Evolutionary conservation across 2,797 vertebrate genomes (phyloP).

Genomic region (Molossus molossus): DNA sequence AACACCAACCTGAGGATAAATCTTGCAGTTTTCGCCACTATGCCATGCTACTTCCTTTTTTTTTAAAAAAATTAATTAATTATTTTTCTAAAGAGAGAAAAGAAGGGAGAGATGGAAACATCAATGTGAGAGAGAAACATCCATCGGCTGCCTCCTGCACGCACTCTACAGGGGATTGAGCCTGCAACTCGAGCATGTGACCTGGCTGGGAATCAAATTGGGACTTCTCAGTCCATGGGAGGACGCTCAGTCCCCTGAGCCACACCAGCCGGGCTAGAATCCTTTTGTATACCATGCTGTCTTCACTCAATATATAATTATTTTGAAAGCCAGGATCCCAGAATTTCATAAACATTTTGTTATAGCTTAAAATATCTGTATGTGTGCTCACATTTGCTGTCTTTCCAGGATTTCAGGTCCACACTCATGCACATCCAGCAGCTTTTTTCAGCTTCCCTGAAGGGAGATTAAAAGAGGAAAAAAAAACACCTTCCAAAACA

Average conservation of each 20-base stretch:
- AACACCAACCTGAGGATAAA: not conserved
- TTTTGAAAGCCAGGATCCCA: constrained; percentile 52
- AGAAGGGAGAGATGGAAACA: too few species aligned
- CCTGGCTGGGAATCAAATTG: too few species aligned
- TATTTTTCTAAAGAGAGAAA: too few species aligned
- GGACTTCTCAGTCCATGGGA: too few species aligned
- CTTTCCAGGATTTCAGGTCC: not conserved
- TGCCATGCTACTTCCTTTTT: not conserved
- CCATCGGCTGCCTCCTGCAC: too few species aligned
- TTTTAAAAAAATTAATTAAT: too few species aligned
- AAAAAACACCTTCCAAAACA: constrained; percentile 70
- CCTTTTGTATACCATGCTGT: not conserved
- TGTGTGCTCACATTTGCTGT: not conserved
- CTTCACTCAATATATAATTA: not conserved
- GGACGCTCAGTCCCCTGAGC: too few species aligned
- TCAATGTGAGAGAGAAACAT: too few species aligned
- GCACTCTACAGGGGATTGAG: too few species aligned
- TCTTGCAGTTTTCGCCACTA: not conserved
- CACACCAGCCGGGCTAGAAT: not conserved
- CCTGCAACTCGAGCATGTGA: too few species aligned
- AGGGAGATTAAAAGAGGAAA: constrained; percentile 74
- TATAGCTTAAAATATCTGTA: constrained; percentile 29
- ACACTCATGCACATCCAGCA: not conserved
- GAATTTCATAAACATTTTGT: not conserved
- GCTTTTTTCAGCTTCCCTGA: constrained; percentile 55